These are phyloP conservation scores for Spinus olivaceus DNA, from an alignment of 2,797 vertebrate species.

Conservation along the genomic window DNA sequence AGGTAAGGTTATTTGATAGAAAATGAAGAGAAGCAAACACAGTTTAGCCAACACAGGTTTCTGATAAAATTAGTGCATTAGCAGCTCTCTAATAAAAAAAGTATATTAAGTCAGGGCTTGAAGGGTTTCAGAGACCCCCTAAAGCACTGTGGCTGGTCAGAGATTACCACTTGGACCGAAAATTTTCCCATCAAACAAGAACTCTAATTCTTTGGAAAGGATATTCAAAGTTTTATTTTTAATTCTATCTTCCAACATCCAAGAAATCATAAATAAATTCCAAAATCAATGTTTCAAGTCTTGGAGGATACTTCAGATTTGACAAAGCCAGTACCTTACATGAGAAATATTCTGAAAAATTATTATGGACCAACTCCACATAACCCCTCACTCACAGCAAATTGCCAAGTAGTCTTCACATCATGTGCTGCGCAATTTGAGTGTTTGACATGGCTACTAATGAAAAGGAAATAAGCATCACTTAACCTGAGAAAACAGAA, in stretches of 20 bases:
- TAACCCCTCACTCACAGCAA: not conserved
- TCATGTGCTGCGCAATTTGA: not conserved
- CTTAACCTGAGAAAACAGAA: not conserved
- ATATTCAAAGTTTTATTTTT: conserved; percentile 11
- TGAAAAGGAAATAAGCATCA: not conserved
- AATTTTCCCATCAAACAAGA: not conserved
- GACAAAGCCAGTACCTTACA: not conserved
- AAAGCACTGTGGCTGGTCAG: not conserved
- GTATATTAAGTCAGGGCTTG: not conserved
- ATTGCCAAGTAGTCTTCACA: not conserved
- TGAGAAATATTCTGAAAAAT: not conserved
- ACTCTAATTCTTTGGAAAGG: not conserved
- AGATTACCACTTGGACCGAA: not conserved
- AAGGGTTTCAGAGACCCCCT: not conserved
- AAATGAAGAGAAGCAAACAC: conserved; percentile 3
- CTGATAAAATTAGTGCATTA: not conserved
- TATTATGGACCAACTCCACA: not conserved
- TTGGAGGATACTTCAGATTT: not conserved
- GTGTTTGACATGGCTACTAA: not conserved
- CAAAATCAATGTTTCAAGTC: not conserved
- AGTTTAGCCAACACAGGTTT: conserved; percentile 5
- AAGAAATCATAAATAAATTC: not conserved
- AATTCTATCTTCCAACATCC: not conserved
- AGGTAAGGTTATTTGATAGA: conserved; percentile 27
- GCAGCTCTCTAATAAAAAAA: not conserved